Base-by-base conservation (phyloP, 1,140 invertebrate species). In the Nautilus pompilius region DNA sequence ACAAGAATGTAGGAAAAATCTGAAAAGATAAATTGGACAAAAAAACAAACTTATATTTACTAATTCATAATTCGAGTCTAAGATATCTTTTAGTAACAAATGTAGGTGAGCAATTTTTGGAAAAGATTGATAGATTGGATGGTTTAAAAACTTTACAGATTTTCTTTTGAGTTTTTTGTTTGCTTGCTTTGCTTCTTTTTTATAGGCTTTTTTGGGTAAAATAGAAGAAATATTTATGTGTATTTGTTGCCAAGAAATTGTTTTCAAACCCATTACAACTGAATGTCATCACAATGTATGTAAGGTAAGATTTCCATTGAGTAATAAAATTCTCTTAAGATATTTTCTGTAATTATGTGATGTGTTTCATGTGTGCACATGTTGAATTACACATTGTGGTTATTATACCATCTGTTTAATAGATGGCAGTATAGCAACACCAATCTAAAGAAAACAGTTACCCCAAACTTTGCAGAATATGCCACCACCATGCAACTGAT, bases 281-380 rank as follows among this genome's bases (percentile, higher is more conserved):
- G 80, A 84, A 4, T 93, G 92, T 69, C 76, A 79, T 48, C 92
- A 94, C 73, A 93, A 91, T 73, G 87, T 93, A 62, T 94, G 92
- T 75, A 81, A 83, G 72, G 89, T 90, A 80, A 83, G 83, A 56
- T 45, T 20, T 66, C 17, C 30, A 32, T 55, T 61, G 13, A 68
- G 55, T 41, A 68, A n/a, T 53, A 55, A 5, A 17, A 20, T 33
- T 33, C n/a, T 15, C 20, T 34, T 30, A 3, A 62, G 26, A 54
- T 8, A 32, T 20, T n/a, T 20, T 54, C 4, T 2, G 34, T 20
- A 24, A 32, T 2, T 13, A 28, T 20, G 24, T 30, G 24, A 5
- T 2, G 17, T n/a, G 28, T 54, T 28, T 10, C 33, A 32, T 32
- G 6, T 30, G 30, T 56, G 24, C 6, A 56, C 6, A 8, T 8